Evolutionary conservation across 1,140 invertebrate species (phyloP).

Genomic region (Nasonia giraulti): DNA sequence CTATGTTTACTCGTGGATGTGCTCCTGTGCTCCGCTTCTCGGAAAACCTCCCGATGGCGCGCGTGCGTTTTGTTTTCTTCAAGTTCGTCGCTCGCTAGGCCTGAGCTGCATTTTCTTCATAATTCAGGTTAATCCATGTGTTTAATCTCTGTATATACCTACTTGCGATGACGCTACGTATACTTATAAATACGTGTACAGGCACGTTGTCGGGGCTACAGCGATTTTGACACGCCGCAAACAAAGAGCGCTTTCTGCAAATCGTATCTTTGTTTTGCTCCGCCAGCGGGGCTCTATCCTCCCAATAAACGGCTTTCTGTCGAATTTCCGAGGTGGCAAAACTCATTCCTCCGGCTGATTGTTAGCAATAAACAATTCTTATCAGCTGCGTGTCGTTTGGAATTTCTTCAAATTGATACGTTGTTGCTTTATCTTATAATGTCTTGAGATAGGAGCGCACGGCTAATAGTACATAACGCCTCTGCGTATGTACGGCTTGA

Average conservation of each 20-base stretch:
- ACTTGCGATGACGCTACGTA: background rate
- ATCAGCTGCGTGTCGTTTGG: background rate
- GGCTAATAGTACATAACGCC: background rate
- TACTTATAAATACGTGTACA: background rate
- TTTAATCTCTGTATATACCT: background rate
- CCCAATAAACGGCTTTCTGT: background rate
- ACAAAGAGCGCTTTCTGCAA: background rate
- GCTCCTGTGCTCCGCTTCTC: background rate
- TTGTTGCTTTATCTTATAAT: background rate
- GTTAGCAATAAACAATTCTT: background rate
- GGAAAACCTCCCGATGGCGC: background rate
- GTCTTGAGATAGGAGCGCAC: background rate
- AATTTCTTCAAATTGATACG: background rate
- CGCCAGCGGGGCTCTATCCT: background rate
- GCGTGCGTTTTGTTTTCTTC: constrained; percentile 21
- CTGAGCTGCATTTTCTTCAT: background rate
- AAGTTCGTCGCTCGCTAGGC: background rate
- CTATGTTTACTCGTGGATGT: background rate
- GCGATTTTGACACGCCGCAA: background rate
- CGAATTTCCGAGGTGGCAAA: background rate
- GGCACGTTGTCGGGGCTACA: background rate
- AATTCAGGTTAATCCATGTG: constrained; percentile 1
- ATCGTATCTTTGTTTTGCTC: background rate
- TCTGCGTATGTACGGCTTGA: background rate
- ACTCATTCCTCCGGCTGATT: background rate